These are phyloP conservation scores for Bungarus multicinctus DNA, from an alignment of 2,113 vertebrate genomes.

Conservation along the genomic window DNA sequence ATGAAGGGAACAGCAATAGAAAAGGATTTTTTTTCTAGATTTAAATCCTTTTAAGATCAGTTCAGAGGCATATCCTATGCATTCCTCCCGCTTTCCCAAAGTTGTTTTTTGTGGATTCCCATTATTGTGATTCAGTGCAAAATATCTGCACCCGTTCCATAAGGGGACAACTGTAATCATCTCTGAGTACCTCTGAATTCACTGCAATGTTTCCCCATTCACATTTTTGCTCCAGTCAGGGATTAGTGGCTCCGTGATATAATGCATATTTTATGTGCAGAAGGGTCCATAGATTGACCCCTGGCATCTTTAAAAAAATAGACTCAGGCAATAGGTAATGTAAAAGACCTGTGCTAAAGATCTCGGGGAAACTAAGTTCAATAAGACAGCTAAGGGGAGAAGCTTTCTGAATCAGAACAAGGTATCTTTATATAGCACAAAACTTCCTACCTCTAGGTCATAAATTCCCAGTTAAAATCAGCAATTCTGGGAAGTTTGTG, in stretches of 20 bases:
- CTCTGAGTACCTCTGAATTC: background rate
- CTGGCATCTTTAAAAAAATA: background rate
- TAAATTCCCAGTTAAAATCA: background rate
- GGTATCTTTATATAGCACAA: background rate
- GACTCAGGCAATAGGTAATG: background rate
- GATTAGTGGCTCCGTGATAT: background rate
- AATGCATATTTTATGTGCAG: background rate
- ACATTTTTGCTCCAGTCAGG: background rate
- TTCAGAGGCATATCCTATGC: background rate
- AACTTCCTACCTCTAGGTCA: background rate
- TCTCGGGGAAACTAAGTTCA: background rate
- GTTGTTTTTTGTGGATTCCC: background rate
- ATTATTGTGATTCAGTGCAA: background rate
- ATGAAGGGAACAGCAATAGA: background rate
- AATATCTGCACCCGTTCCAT: background rate
- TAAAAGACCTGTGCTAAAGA: background rate
- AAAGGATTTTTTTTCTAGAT: background rate
- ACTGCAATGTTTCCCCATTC: background rate
- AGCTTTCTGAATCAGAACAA: too few relatives aligned
- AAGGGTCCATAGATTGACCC: background rate
- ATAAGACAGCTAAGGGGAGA: background rate
- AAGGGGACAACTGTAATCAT: background rate
- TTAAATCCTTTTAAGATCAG: background rate
- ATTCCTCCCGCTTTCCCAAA: background rate
- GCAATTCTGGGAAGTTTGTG: background rate